phyloP scores from a whole-genome alignment of 1,140 invertebrate species.

The Scaptomyza montana region DNA sequence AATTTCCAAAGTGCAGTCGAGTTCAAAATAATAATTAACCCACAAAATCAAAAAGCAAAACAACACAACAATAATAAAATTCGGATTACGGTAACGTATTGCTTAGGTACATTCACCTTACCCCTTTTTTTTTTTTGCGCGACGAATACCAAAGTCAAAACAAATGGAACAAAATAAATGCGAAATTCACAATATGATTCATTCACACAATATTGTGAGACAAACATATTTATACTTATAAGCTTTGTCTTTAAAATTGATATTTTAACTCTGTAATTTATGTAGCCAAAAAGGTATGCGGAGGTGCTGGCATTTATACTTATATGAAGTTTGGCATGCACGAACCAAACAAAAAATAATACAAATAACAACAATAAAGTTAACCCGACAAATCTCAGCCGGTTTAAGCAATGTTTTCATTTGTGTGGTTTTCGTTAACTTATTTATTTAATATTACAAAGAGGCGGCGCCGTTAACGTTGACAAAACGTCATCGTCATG shows the following conservation, averaged over 20 bases:
- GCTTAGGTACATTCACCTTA: slow-evolving; percentile 67
- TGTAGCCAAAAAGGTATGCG: slow-evolving; percentile 47
- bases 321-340: slow-evolving; percentile 20
- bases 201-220: slow-evolving; percentile 50
- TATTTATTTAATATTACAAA: slow-evolving; percentile 55
- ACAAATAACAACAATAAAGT: slow-evolving; percentile 4
- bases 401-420: slow-evolving; percentile 32
- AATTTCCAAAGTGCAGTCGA: slow-evolving; percentile 1
- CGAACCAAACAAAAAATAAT: slow-evolving; percentile 1
- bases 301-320: slow-evolving; percentile 55
- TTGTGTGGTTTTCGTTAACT: slow-evolving; percentile 54
- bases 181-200: slow-evolving; percentile 72
- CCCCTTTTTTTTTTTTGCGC: slow-evolving; percentile 12
- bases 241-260: slow-evolving; percentile 51
- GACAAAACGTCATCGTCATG: slow-evolving; percentile 58
- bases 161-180: slow-evolving; percentile 62
- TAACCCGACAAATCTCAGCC: slow-evolving; percentile 37
- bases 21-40: slow-evolving; percentile 68
- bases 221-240: slow-evolving; percentile 18
- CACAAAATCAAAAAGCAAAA: slow-evolving; percentile 42
- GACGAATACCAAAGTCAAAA: slow-evolving; percentile 67
- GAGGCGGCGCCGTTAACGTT: slow-evolving; percentile 47
- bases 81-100: slow-evolving; percentile 52
- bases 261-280: slow-evolving; percentile 61
- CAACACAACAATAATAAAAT: slow-evolving; percentile 27